Percentiles rank a stretch among this genome's conserved stretches.
These are phyloP conservation scores for Ruditapes philippinarum DNA, from an alignment of 1,140 invertebrate species.

Conservation along the genomic window DNA sequence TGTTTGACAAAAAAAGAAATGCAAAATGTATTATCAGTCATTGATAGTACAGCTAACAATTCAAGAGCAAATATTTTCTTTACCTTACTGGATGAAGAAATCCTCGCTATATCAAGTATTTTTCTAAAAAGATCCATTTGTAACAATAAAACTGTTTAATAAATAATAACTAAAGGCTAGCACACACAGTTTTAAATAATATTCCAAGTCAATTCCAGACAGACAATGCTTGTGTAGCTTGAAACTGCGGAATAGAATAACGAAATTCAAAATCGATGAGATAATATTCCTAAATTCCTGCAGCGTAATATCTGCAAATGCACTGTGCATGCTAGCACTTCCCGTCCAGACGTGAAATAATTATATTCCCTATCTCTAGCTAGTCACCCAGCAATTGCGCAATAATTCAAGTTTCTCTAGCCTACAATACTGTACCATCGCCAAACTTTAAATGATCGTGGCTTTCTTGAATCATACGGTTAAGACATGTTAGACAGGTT, in stretches of 20 bases:
- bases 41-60: too few species aligned
- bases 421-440: slow-evolving; percentile 22
- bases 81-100: not conserved
- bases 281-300: slow-evolving; percentile 44
- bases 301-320: slow-evolving; percentile 38
- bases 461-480: not conserved
- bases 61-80: not conserved
- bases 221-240: not conserved
- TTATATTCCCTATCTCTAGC: slow-evolving; percentile 43
- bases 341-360: slow-evolving; percentile 38
- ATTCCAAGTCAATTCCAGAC: slow-evolving; percentile 8
- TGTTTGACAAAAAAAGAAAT: too few species aligned
- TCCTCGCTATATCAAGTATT: not conserved
- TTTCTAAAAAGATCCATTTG: slow-evolving; percentile 1
- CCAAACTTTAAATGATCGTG: slow-evolving; percentile 28
- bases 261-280: slow-evolving; percentile 45
- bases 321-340: slow-evolving; percentile 32
- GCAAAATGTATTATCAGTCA: too few species aligned
- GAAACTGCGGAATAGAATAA: slow-evolving; percentile 3
- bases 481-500: not conserved
- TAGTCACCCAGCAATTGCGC: slow-evolving; percentile 41
- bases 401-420: slow-evolving; percentile 11
- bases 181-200: not conserved
- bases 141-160: not conserved
- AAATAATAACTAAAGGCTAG: not conserved